Evolutionary conservation across 2,113 vertebrate genomes (phyloP).

Genomic region (Mixornis gularis): DNA sequence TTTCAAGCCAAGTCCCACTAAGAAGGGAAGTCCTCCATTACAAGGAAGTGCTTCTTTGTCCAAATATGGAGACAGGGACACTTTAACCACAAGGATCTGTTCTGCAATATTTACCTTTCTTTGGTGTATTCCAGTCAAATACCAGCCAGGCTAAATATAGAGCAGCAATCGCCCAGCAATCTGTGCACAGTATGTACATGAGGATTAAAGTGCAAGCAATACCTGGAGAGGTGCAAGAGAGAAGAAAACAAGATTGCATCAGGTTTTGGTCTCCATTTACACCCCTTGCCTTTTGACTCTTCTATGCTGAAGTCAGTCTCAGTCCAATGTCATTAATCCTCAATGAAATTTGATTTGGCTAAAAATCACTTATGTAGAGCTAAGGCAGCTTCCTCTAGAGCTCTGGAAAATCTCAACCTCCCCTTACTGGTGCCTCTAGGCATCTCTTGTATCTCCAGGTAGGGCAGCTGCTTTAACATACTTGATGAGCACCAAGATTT

Average conservation of each 20-base stretch:
- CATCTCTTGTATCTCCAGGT: background rate
- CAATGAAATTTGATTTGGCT: background rate
- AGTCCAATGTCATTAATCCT: background rate
- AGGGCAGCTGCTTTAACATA: background rate
- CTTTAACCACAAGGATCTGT: background rate
- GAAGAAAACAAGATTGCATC: background rate
- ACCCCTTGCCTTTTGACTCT: background rate
- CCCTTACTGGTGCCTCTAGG: background rate
- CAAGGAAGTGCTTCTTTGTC: background rate
- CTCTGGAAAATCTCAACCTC: background rate
- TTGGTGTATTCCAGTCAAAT: slow-evolving; percentile 96
- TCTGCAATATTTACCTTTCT: slow-evolving; percentile 76
- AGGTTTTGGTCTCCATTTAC: background rate
- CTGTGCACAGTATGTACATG: slow-evolving; percentile 91
- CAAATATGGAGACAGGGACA: background rate
- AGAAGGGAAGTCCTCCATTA: background rate
- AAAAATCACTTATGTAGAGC: background rate
- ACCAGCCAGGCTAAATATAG: slow-evolving; percentile 91
- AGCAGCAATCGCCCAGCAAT: slow-evolving; percentile 88
- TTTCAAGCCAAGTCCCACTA: background rate
- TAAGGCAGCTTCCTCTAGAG: background rate
- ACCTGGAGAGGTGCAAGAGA: slow-evolving; percentile 66
- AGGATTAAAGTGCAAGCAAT: slow-evolving; percentile 79
- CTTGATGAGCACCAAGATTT: background rate
- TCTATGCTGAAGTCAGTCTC: background rate